Evolutionary conservation across 2,113 vertebrate species (phyloP), one percentile per base, ranked within the genome.

Genomic region (Camelus dromedarius): DNA sequence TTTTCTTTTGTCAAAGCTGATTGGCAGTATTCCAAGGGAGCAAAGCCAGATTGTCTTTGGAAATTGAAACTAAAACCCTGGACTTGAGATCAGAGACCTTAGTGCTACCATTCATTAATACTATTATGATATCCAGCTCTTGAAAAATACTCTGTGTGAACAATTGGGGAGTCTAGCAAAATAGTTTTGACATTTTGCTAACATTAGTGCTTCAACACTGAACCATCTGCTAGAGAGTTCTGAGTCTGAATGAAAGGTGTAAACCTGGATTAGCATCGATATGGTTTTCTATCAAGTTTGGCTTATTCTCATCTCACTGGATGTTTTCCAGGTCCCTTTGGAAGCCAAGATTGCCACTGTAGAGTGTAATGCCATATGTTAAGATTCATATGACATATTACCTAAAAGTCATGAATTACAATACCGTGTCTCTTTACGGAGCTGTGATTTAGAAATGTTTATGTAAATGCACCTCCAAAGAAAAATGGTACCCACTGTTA

Each of bases 391-490:
- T 98, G 98, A 99, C 98, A 98, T 98, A 98, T 98, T 99, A 99
- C 98, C 98, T 98, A 98, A 97, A 99, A 98, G 98, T 98, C 98
- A 97, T 98, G 97, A 98, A 98, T 98, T 98, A 98, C 98, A 98
- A 97, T 96, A 97, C 97, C 79, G 38, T 93, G 85, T 98, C 98
- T 98, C 97, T 98, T 98, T 98, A 97, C 87, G 66, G 97, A 96
- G 86, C 97, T 97, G 95, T 98, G 98, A 98, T 98, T 98, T 98
- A 98, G 98, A 98, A 98, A 98, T 98, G 98, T 98, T 98, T 98
- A 98, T 98, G 98, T 98, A 98, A 98, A 98, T 98, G 97, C 66
- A 97, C 96, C 97, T 98, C 96, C 88, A 97, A 97, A 96, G 98
- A 98, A 97, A 98, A 98, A 97, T 97, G 98, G 98, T 97, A 97